These are phyloP conservation scores for Drosophila truncata DNA, from an alignment of 1,140 invertebrate genomes.

Conservation along the genomic window DNA sequence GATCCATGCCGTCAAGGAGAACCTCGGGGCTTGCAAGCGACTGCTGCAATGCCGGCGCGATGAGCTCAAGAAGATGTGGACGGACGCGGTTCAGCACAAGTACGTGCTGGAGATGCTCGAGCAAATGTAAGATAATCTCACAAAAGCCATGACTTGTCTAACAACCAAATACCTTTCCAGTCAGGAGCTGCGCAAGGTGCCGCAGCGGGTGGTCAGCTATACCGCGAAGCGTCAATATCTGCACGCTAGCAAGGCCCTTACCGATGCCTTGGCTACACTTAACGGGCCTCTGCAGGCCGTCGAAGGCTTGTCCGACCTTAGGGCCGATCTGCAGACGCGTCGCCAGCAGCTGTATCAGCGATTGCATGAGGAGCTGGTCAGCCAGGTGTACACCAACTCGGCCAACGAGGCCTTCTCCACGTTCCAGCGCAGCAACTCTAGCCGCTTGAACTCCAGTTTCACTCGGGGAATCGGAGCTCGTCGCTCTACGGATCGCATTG, in stretches of 20 bases:
- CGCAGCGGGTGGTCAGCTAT: constrained; percentile 90
- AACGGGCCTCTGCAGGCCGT: constrained; percentile 91
- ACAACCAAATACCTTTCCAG: constrained; percentile 85
- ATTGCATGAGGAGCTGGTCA: constrained; percentile 90
- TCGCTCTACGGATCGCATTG: constrained; percentile 86
- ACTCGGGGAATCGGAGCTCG: constrained; percentile 86
- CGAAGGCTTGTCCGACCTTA: constrained; percentile 92
- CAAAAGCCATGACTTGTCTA: background rate
- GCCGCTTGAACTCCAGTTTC: constrained; percentile 86
- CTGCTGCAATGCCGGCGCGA: constrained; percentile 96
- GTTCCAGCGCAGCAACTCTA: constrained; percentile 88
- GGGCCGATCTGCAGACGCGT: constrained; percentile 89
- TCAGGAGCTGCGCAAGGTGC: constrained; percentile 92
- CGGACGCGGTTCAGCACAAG: constrained; percentile 96
- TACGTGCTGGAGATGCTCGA: constrained; percentile 94
- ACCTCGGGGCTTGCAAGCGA: constrained; percentile 95
- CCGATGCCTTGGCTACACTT: constrained; percentile 89
- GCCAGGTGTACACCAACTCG: constrained; percentile 91
- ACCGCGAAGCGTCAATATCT: constrained; percentile 93
- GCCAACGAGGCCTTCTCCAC: constrained; percentile 86
- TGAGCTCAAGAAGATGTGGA: constrained; percentile 96
- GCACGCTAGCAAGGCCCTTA: constrained; percentile 93
- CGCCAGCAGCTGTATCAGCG: constrained; percentile 91
- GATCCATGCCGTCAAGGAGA: constrained; percentile 94
- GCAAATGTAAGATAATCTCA: constrained; percentile 90